Evolutionary conservation across 2,888 invertebrate genomes (phyloP).

Genomic region (Drosophila atripex): DNA sequence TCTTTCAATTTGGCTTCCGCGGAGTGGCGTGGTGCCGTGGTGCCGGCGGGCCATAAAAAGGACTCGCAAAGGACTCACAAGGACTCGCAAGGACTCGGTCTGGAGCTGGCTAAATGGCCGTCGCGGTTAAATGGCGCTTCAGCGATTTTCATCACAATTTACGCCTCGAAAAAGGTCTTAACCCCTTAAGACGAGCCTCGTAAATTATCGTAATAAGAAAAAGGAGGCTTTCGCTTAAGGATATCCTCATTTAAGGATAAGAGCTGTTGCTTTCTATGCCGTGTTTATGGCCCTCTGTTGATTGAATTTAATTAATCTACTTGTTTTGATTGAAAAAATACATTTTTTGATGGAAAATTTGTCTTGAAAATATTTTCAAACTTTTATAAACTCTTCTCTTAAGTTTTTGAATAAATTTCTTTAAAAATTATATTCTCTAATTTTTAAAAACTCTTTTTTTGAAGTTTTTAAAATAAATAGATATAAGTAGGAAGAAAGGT

Average conservation of each 20-base stretch:
- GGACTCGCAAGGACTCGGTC: not conserved
- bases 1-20: slow-evolving; percentile 67
- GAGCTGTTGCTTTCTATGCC: not conserved
- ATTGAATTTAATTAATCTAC: slow-evolving; percentile 32
- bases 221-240: not conserved
- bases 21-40: slow-evolving; percentile 65
- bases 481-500: no score
- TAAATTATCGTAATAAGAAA: slow-evolving; percentile 62
- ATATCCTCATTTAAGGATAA: slow-evolving; percentile 1
- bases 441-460: no score
- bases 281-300: slow-evolving; percentile 15
- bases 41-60: slow-evolving; percentile 22
- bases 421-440: no score
- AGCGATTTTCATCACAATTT: slow-evolving; percentile 79
- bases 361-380: no score
- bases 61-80: not conserved
- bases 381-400: no score
- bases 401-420: no score
- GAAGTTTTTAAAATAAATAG: no score
- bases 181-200: slow-evolving; percentile 38
- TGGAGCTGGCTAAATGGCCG: slow-evolving; percentile 65
- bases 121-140: slow-evolving; percentile 79
- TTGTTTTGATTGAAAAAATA: not conserved
- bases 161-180: slow-evolving; percentile 62
- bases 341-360: no score